phyloP scores from a whole-genome alignment of 2,888 invertebrate genomes.

The Lithophane socia region DNA sequence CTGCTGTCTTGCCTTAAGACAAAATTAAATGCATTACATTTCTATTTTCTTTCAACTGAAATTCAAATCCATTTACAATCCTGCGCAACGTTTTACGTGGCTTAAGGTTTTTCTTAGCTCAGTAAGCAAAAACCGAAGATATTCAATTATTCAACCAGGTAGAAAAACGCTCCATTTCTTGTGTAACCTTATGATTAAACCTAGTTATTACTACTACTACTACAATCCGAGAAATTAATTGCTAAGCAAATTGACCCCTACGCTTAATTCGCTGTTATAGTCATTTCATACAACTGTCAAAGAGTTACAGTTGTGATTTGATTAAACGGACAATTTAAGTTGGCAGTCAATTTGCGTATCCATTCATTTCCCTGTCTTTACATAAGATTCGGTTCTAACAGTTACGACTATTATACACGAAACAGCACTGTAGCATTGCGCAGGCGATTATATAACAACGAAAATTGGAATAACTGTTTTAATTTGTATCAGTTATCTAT shows the following conservation, averaged over 20 bases:
- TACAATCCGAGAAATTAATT: not conserved
- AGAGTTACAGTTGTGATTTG: too few species aligned
- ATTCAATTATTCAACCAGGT: constrained; percentile 7
- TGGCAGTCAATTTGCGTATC: not conserved
- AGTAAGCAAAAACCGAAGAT: not conserved
- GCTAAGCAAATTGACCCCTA: not conserved
- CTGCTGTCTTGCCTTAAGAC: too few species aligned
- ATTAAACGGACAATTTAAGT: not conserved
- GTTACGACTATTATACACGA: constrained; percentile 33
- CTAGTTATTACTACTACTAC: constrained; percentile 24
- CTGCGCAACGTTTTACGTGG: not conserved
- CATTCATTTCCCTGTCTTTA: not conserved
- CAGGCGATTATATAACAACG: constrained; percentile 30
- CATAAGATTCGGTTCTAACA: constrained; percentile 22
- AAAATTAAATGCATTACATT: too few species aligned
- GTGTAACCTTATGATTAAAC: constrained; percentile 10
- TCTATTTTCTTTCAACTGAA: too few species aligned
- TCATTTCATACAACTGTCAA: not conserved
- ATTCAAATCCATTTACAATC: not conserved
- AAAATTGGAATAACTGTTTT: constrained; percentile 39
- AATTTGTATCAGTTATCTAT: constrained; percentile 31
- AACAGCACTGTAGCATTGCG: constrained; percentile 10
- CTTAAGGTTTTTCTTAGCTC: too few species aligned
- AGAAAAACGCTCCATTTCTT: constrained; percentile 17
- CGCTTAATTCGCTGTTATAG: not conserved